phyloP scores from a whole-genome alignment of 2,113 vertebrate genomes.

The Megatriorchis doriae region DNA sequence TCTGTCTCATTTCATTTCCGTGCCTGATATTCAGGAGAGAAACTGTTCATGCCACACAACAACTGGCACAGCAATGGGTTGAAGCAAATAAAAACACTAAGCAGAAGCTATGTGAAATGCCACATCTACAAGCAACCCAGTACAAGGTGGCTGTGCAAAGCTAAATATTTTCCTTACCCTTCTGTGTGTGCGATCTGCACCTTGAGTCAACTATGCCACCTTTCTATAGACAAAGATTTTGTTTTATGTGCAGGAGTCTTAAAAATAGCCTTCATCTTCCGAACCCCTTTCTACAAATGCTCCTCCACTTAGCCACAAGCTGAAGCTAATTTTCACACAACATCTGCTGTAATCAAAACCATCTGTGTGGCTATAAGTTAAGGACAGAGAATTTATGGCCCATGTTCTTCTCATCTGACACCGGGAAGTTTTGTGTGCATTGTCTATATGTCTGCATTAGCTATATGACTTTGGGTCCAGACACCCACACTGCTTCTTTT shows the following conservation, averaged over 20 bases:
- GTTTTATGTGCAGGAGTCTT: not conserved
- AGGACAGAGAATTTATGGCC: constrained; percentile 43
- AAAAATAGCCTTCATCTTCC: constrained; percentile 40
- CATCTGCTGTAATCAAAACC: constrained; percentile 75
- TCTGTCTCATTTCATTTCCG: not conserved
- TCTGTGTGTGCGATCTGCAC: not conserved
- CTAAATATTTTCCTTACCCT: not conserved
- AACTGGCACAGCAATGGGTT: not conserved
- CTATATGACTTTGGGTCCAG: constrained; percentile 7
- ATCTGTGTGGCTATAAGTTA: constrained; percentile 59
- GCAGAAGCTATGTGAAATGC: not conserved
- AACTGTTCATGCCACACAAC: not conserved
- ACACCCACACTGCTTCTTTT: not conserved
- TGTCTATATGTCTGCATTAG: not conserved
- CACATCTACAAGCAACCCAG: not conserved
- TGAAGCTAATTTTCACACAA: constrained; percentile 78
- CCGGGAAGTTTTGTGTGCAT: not conserved
- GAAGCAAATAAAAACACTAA: not conserved
- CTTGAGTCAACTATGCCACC: not conserved
- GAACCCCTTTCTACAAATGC: constrained; percentile 2
- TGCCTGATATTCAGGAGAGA: not conserved
- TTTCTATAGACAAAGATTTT: constrained; percentile 13
- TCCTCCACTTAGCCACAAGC: constrained; percentile 45
- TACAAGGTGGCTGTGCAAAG: not conserved
- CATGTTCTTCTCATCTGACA: constrained; percentile 25